These are phyloP conservation scores for Phylloscopus whistleri DNA, from an alignment of 2,113 vertebrate genomes.

Conservation along the genomic window DNA sequence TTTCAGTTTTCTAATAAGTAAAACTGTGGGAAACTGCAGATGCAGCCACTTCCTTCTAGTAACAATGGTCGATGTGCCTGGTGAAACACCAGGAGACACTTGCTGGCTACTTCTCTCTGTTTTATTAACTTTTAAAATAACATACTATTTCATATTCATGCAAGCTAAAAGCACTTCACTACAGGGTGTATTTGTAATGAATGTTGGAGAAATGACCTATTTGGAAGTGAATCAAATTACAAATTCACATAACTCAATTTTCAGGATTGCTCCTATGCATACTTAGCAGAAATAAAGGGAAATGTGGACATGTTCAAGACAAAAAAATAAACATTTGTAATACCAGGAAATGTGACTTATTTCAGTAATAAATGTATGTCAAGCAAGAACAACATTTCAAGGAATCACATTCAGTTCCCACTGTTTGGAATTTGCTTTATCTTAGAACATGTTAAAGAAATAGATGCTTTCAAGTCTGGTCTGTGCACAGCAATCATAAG, in stretches of 20 bases:
- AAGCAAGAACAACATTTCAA: slow-evolving; percentile 15
- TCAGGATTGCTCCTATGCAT: slow-evolving; percentile 17
- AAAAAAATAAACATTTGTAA: slow-evolving; percentile 21
- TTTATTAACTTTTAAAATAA: slow-evolving; percentile 19
- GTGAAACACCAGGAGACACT: background rate
- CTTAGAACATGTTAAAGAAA: background rate
- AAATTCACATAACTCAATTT: slow-evolving; percentile 39
- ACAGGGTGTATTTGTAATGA: slow-evolving; percentile 19
- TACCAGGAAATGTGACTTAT: background rate
- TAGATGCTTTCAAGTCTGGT: background rate
- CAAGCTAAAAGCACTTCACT: slow-evolving; percentile 7
- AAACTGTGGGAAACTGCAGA: background rate
- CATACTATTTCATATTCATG: slow-evolving; percentile 25
- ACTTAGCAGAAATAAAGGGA: slow-evolving; percentile 11
- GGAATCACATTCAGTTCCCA: background rate
- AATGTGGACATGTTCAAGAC: background rate
- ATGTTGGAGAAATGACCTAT: slow-evolving; percentile 15
- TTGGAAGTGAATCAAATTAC: slow-evolving; percentile 46
- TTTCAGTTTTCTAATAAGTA: background rate
- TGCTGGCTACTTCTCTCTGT: background rate
- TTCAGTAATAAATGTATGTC: background rate
- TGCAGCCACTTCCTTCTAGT: background rate
- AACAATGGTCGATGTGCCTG: background rate
- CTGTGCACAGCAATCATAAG: background rate
- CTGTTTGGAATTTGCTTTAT: background rate